Evolutionary conservation across 2,888 invertebrate genomes (phyloP).

Genomic region (Mimumesa dahlbomi): DNA sequence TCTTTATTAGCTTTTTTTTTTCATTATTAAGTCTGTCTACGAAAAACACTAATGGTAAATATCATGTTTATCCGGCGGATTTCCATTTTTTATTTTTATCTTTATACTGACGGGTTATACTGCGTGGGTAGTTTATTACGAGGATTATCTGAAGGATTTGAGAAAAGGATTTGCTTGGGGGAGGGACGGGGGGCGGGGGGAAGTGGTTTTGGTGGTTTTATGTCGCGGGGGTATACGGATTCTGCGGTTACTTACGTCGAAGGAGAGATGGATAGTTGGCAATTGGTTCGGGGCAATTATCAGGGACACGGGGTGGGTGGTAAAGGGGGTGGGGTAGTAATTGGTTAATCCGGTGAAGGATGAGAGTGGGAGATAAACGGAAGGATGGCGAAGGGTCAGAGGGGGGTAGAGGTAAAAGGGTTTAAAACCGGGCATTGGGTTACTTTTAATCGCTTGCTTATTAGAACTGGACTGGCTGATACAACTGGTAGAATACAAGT

Average conservation of each 20-base stretch:
- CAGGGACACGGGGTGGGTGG: conserved; percentile 15
- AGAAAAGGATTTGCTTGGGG: background rate
- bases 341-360: conserved; percentile 49
- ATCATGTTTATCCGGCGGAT: conserved; percentile 58
- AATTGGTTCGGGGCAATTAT: conserved; percentile 52
- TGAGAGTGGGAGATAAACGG: background rate
- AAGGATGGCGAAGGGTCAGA: background rate
- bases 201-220: background rate
- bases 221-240: conserved; percentile 18
- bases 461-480: conserved; percentile 79
- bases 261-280: conserved; percentile 55
- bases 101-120: conserved; percentile 58
- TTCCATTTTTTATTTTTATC: conserved; percentile 34
- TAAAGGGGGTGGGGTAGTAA: conserved; percentile 30
- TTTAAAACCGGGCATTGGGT: conserved; percentile 63
- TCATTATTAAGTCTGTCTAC: conserved; percentile 62
- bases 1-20: conserved; percentile 64
- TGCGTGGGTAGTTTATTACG: conserved; percentile 46
- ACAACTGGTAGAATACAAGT: conserved; percentile 80
- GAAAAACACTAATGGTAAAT: conserved; percentile 67
- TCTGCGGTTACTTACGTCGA: conserved; percentile 52
- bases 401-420: no score
- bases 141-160: conserved; percentile 16
- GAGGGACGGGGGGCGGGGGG: background rate
- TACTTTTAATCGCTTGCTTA: conserved; percentile 77